phyloP scores from a whole-genome alignment of 2,113 vertebrate species.

The Gasterosteus aculeatus region DNA sequence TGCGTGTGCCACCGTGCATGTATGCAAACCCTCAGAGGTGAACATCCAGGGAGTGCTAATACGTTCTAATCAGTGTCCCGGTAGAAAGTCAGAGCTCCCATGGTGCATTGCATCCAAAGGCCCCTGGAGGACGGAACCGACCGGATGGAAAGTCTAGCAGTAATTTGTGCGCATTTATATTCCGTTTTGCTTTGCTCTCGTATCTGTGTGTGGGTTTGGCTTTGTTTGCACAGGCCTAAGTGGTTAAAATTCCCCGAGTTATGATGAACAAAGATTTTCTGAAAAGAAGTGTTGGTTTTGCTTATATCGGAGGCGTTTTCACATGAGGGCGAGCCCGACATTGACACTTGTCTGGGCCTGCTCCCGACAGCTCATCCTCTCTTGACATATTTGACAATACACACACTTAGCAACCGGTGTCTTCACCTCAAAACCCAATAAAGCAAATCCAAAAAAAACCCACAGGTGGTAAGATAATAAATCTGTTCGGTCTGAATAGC shows the following conservation, averaged over 20 bases:
- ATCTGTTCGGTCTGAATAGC: not conserved
- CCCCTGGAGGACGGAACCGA: slow-evolving; percentile 31
- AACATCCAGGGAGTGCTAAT: slow-evolving; percentile 64
- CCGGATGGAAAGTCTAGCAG: slow-evolving; percentile 1
- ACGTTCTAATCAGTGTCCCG: slow-evolving; percentile 64
- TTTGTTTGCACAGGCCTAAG: slow-evolving; percentile 7
- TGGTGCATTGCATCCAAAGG: slow-evolving; percentile 22
- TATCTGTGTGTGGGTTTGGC: slow-evolving; percentile 9
- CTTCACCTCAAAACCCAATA: not conserved
- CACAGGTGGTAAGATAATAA: not conserved
- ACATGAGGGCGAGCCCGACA: not conserved
- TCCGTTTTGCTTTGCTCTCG: slow-evolving; percentile 5
- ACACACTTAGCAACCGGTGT: not conserved
- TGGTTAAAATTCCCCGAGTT: not conserved
- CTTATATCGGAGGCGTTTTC: not conserved
- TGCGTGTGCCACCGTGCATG: slow-evolving; percentile 6
- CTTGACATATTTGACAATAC: slow-evolving; percentile 16
- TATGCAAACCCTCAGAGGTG: slow-evolving; percentile 37
- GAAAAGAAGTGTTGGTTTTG: slow-evolving; percentile 27
- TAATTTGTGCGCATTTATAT: not conserved
- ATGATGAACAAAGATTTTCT: slow-evolving; percentile 10
- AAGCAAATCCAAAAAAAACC: no score
- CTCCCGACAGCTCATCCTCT: not conserved
- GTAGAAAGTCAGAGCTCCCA: slow-evolving; percentile 53
- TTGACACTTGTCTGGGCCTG: slow-evolving; percentile 26